These are phyloP conservation scores for Hyles euphorbiae DNA, from an alignment of 1,140 invertebrate genomes.

Conservation along the genomic window DNA sequence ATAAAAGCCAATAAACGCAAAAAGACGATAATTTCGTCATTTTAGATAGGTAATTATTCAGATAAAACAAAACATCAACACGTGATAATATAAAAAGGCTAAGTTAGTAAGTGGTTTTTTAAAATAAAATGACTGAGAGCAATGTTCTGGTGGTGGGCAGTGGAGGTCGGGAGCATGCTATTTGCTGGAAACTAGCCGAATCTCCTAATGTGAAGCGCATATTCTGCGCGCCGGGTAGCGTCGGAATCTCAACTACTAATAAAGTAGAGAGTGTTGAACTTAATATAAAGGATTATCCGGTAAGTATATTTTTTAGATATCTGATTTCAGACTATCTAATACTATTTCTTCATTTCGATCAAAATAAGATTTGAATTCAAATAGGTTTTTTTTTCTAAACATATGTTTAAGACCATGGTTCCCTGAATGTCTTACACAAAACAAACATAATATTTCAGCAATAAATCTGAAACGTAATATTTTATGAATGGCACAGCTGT, in stretches of 20 bases:
- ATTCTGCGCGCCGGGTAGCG: slow-evolving; percentile 93
- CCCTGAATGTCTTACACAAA: no score
- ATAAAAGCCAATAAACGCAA: no score
- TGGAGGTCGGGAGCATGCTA: slow-evolving; percentile 96
- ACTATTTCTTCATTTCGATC: no score
- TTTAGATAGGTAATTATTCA: background rate
- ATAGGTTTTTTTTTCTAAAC: background rate
- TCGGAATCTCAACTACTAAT: slow-evolving; percentile 82
- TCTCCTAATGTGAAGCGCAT: slow-evolving; percentile 84
- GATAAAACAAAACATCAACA: slow-evolving; percentile 11
- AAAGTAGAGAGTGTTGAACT: slow-evolving; percentile 81
- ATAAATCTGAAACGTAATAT: no score
- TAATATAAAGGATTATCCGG: slow-evolving; percentile 82
- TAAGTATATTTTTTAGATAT: slow-evolving; percentile 60
- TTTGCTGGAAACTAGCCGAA: slow-evolving; percentile 93
- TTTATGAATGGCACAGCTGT: no score
- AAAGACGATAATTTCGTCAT: background rate
- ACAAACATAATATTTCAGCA: no score
- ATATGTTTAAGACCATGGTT: background rate
- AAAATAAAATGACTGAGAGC: slow-evolving; percentile 43
- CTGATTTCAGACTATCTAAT: background rate
- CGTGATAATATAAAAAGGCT: slow-evolving; percentile 22
- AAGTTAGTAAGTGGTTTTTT: slow-evolving; percentile 10
- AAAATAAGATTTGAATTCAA: background rate
- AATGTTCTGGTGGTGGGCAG: slow-evolving; percentile 91